Base-by-base conservation (phyloP, 2,113 vertebrate species). In the Tychaedon coryphoeus region DNA sequence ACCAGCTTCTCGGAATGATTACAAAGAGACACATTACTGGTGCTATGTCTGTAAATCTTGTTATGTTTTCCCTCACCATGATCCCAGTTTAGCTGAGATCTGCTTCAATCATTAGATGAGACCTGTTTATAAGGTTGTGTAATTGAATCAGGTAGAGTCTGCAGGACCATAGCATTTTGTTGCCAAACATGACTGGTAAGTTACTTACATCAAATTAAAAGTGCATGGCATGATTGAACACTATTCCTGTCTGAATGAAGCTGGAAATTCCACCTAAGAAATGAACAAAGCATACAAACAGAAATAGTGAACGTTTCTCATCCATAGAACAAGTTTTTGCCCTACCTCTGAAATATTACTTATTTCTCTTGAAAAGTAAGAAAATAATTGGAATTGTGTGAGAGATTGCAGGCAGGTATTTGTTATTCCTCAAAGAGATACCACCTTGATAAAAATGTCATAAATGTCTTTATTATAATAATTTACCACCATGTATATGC, bases 141-240 rank as follows among this genome's bases (percentile, higher is more conserved):
- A 97, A 97, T 96, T 87, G 78, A 97, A 96, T 97, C 91, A 95
- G 70, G 58, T 94, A 53, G 74, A 76, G 40, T 82, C 90, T 97
- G 95, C 86, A 95, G 92, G 73, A 96, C 86, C 34, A 51, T 20
- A 65, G 94, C 38, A 62, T 90, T 86, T 66, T 91, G 86, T 92
- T 96, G 90, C 90, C 93, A 93, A 95, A 97, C 62, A 95, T 31
- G 69, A 33, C 57, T 79, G 78, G 62, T 75, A 67, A 97, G 82
- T 94, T 93, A 92, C 85, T 96, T 92, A 72, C 57, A 88, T 77
- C 90, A 77, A 96, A 97, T 95, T 96, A 74, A 34, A 60, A 91
- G 78, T 58, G 47, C 61, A 67, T 92, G 78, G 92, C 53, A 36
- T 42, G 65, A 92, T 19, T 92, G 65, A 65, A 88, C 72, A 88